Conservation (phyloP, 2,113 vertebrate genomes). For the Phrynosoma blainvillii region DNA sequence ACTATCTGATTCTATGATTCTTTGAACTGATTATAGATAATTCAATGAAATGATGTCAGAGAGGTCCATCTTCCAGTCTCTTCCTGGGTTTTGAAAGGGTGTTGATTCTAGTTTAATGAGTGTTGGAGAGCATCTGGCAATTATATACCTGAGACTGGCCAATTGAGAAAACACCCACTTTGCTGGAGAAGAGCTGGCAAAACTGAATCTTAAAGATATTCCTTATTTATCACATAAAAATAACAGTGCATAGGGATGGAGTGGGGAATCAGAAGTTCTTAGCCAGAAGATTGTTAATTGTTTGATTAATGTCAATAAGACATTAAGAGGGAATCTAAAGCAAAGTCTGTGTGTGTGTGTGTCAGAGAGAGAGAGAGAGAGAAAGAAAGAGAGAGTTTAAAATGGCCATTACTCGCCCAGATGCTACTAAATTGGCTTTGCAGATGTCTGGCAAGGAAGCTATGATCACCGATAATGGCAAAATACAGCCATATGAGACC, state of each 20-base stretch:
- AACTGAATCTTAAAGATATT: constrained; percentile 40
- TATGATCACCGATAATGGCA: not conserved
- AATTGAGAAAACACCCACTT: constrained; percentile 52
- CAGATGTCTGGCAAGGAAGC: not conserved
- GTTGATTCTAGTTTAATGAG: constrained; percentile 60
- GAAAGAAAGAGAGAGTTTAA: not conserved
- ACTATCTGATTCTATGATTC: too few species aligned
- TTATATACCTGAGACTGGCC: constrained; percentile 33
- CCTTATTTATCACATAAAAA: constrained; percentile 9
- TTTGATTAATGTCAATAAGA: not conserved
- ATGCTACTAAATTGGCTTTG: not conserved
- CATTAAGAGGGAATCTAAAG: not conserved
- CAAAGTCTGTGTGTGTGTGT: not conserved
- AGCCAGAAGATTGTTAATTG: not conserved
- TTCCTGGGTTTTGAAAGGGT: constrained; percentile 50
- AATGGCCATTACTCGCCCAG: constrained; percentile 12
- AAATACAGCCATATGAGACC: constrained; percentile 20
- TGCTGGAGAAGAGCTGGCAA: constrained; percentile 18
- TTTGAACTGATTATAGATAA: not conserved
- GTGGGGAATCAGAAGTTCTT: not conserved
- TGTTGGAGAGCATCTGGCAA: constrained; percentile 64
- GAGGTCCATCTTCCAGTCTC: constrained; percentile 38
- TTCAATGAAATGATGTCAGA: constrained; percentile 15
- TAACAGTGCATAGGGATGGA: accelerated
- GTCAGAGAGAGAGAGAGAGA: not conserved